These are phyloP conservation scores for Sphaeridia pumilis DNA, from an alignment of 2,888 invertebrate genomes.

Conservation along the genomic window DNA sequence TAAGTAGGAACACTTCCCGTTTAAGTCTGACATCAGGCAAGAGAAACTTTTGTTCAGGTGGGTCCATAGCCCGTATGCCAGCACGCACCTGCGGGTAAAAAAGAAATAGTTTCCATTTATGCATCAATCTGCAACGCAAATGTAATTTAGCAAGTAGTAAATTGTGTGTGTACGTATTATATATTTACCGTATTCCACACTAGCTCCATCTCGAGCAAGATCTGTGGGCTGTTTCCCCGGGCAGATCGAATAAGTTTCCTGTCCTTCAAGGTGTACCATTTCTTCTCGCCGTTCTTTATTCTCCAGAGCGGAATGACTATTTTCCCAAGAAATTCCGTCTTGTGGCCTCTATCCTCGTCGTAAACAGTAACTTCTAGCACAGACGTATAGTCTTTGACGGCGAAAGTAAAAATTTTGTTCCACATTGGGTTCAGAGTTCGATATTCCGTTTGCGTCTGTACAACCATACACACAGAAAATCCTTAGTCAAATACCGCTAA, in stretches of 20 bases:
- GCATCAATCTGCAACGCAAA: background rate
- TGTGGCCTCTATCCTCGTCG: slow-evolving; percentile 96
- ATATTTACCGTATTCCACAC: slow-evolving; percentile 75
- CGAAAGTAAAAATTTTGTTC: slow-evolving; percentile 99
- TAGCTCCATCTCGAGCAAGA: slow-evolving; percentile 79
- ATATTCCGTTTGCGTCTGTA: slow-evolving; percentile 95
- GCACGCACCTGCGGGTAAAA: slow-evolving; percentile 54
- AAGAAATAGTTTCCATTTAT: background rate
- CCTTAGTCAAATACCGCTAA: no score
- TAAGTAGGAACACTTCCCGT: slow-evolving; percentile 81
- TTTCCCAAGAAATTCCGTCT: slow-evolving; percentile 93
- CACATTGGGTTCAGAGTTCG: slow-evolving; percentile 92
- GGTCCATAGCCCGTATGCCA: slow-evolving; percentile 84
- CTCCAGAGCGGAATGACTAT: slow-evolving; percentile 73
- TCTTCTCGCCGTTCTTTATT: slow-evolving; percentile 77
- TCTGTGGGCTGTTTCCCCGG: slow-evolving; percentile 84
- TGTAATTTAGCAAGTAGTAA: background rate
- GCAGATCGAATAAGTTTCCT: slow-evolving; percentile 78
- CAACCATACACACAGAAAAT: background rate
- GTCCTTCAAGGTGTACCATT: slow-evolving; percentile 95
- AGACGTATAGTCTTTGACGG: slow-evolving; percentile 90
- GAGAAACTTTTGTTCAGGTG: slow-evolving; percentile 90
- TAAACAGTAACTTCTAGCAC: slow-evolving; percentile 89
- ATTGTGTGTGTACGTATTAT: background rate
- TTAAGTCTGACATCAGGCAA: slow-evolving; percentile 91